Evolutionary conservation across 2,797 vertebrate genomes (phyloP).

Genomic region (Podargus strigoides): DNA sequence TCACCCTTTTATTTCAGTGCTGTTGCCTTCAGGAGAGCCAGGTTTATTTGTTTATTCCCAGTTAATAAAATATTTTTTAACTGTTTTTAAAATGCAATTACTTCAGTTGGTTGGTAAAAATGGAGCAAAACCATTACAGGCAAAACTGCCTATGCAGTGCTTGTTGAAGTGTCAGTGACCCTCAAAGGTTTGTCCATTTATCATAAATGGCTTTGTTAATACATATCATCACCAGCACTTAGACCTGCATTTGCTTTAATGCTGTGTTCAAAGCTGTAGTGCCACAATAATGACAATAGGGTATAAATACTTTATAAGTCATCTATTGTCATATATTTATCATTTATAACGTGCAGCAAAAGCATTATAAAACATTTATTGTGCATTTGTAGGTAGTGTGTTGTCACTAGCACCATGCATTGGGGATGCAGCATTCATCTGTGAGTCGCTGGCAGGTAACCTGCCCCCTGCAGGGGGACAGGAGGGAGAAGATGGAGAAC

Average conservation of each 20-base stretch:
- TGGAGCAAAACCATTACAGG: neutral
- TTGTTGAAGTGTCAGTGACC: neutral
- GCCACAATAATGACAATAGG: neutral
- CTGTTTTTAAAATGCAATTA: neutral
- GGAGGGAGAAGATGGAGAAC: neutral
- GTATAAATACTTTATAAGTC: conserved; percentile 40
- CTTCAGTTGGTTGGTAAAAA: neutral
- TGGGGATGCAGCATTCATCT: neutral
- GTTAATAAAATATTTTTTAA: neutral
- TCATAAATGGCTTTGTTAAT: neutral
- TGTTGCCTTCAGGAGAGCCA: accelerated
- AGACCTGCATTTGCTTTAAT: neutral
- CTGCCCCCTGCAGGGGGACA: neutral
- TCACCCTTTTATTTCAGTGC: neutral
- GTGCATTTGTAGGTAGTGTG: neutral
- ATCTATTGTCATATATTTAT: conserved; percentile 59
- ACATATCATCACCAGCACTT: neutral
- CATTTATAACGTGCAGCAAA: neutral
- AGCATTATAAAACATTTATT: conserved; percentile 50
- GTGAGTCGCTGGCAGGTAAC: neutral
- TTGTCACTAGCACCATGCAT: neutral
- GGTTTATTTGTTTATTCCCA: neutral
- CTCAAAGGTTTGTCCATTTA: neutral
- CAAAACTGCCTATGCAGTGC: neutral
- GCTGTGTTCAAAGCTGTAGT: neutral